These are phyloP conservation scores for Phortica variegata DNA, from an alignment of 1,140 invertebrate genomes.

Conservation along the genomic window DNA sequence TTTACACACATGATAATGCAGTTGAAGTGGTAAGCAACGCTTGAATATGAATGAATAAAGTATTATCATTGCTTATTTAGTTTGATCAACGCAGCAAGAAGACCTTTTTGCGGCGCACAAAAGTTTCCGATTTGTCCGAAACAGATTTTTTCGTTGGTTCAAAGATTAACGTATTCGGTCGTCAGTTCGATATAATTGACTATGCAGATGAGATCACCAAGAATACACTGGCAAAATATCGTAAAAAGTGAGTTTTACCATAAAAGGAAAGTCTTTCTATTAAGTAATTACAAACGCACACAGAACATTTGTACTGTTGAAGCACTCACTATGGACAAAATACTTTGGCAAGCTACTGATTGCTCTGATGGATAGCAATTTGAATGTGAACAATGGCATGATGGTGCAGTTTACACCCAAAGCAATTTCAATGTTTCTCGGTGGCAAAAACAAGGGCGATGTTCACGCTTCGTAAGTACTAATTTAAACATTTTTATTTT, in stretches of 20 bases:
- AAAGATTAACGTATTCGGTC: conserved; percentile 73
- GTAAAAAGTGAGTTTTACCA: conserved; percentile 63
- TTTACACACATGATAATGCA: conserved; percentile 71
- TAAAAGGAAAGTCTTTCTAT: neutral
- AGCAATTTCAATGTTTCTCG: conserved; percentile 61
- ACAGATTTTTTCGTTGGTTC: conserved; percentile 77
- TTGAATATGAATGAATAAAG: neutral
- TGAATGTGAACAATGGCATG: conserved; percentile 72
- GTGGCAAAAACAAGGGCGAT: conserved; percentile 61
- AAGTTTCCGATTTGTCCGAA: conserved; percentile 67
- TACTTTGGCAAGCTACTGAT: conserved; percentile 75
- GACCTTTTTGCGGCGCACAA: conserved; percentile 73
- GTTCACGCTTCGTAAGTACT: conserved; percentile 64
- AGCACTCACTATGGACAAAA: conserved; percentile 66
- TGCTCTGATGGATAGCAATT: conserved; percentile 65
- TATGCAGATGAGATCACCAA: conserved; percentile 73
- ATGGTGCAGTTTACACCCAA: conserved; percentile 65
- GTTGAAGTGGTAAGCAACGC: conserved; percentile 68
- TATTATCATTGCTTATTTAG: conserved; percentile 58
- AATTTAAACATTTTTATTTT: neutral
- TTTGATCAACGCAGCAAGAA: conserved; percentile 75
- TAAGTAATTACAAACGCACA: conserved; percentile 22
- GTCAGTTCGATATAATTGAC: conserved; percentile 75
- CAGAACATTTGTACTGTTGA: conserved; percentile 77
- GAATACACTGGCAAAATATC: conserved; percentile 62